Evolutionary conservation across 2,888 invertebrate genomes (phyloP).

Genomic region (Gibbula magus): DNA sequence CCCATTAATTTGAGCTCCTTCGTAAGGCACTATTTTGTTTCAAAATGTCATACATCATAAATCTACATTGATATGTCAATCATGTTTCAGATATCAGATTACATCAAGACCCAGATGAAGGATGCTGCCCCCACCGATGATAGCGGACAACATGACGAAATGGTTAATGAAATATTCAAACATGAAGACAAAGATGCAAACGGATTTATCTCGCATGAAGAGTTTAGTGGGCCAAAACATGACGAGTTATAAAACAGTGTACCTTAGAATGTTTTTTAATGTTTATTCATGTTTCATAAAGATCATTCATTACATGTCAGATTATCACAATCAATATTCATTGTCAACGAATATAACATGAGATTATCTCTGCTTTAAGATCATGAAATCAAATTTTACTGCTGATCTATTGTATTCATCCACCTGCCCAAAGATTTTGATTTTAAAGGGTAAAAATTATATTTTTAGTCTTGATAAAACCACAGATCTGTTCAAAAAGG

Average conservation of each 20-base stretch:
- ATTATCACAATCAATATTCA: not conserved
- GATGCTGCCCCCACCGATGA: constrained; percentile 84
- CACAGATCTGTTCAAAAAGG: not conserved
- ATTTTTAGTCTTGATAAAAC: not conserved
- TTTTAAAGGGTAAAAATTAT: too few species aligned
- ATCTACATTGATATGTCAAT: not conserved
- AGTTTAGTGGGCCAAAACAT: constrained; percentile 97
- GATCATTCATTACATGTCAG: not conserved
- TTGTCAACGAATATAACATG: not conserved
- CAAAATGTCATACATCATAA: too few species aligned
- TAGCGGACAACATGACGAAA: constrained; percentile 91
- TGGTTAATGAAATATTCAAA: constrained; percentile 97
- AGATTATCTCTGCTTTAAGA: not conserved
- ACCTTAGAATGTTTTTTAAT: not conserved
- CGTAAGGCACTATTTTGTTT: too few species aligned
- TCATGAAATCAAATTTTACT: not conserved
- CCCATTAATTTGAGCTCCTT: too few species aligned
- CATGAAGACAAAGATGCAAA: constrained; percentile 98
- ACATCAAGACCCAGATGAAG: constrained; percentile 90
- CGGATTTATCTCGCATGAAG: constrained; percentile 95
- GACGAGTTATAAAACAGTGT: constrained; percentile 86
- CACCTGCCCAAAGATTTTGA: too few species aligned
- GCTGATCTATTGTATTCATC: too few species aligned
- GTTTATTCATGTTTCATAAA: not conserved
- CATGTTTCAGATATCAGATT: constrained; percentile 87